phyloP scores from a whole-genome alignment of 2,888 invertebrate genomes.

The Pollenia griseotomentosa region DNA sequence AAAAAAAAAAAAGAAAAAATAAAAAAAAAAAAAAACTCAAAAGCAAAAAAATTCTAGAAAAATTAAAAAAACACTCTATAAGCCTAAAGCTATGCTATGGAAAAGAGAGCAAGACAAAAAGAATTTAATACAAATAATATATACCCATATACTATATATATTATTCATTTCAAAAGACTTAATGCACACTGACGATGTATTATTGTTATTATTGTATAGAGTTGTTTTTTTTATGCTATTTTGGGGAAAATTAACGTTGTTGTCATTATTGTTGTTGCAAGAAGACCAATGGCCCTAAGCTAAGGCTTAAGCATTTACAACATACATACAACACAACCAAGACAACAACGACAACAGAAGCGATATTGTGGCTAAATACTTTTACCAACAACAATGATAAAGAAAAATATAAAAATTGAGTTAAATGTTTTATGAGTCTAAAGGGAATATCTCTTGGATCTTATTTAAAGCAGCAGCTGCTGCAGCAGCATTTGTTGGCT shows the following conservation, averaged over 20 bases:
- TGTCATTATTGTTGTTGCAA: constrained; percentile 50
- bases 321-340: constrained; percentile 49
- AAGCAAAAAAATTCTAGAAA: constrained; percentile 7
- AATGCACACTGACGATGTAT: constrained; percentile 43
- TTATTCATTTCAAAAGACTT: constrained; percentile 29
- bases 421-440: constrained; percentile 68
- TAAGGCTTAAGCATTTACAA: constrained; percentile 67
- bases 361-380: constrained; percentile 15
- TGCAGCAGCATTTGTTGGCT: constrained; percentile 19
- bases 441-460: constrained; percentile 45
- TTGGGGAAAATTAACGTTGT: constrained; percentile 32
- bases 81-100: constrained; percentile 70
- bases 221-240: constrained; percentile 1
- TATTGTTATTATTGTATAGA: constrained; percentile 15
- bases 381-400: constrained; percentile 9
- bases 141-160: constrained; percentile 48
- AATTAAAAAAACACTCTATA: constrained; percentile 56
- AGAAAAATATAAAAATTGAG: constrained; percentile 48
- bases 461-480: neutral
- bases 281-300: constrained; percentile 70
- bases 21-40: constrained; percentile 29
- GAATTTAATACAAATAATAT: constrained; percentile 54
- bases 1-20: constrained; percentile 24
- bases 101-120: constrained; percentile 42
- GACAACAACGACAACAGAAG: constrained; percentile 46